These are phyloP conservation scores for Acipenser ruthenus DNA, from an alignment of 2,797 vertebrate genomes.

Conservation along the genomic window DNA sequence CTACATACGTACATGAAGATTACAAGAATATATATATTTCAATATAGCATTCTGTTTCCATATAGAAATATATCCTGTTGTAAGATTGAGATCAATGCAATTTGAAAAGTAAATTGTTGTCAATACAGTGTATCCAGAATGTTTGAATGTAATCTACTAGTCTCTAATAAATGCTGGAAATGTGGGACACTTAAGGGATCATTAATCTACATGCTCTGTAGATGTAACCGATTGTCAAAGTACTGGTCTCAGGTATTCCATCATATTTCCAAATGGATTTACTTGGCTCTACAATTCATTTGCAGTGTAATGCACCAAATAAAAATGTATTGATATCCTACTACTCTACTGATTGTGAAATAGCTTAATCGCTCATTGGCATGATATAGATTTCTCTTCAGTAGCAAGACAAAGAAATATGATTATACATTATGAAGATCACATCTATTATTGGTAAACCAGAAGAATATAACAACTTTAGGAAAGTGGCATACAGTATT, in stretches of 20 bases:
- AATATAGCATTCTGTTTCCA: conserved; percentile 8
- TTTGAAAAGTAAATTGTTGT: conserved; percentile 71
- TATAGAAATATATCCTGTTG: conserved; percentile 38
- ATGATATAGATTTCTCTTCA: conserved; percentile 48
- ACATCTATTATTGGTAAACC: neutral
- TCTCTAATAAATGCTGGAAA: conserved; percentile 55
- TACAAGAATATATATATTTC: too few species aligned
- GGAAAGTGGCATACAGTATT: neutral
- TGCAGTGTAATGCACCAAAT: conserved; percentile 60
- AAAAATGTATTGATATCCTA: conserved; percentile 49
- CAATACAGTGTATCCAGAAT: conserved; percentile 45
- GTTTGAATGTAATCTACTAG: conserved; percentile 50
- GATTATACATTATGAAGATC: conserved; percentile 30
- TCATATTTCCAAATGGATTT: conserved; percentile 65
- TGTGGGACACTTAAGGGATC: conserved; percentile 47
- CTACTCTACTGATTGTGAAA: conserved; percentile 68
- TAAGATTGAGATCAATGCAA: conserved; percentile 61
- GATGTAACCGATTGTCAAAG: conserved; percentile 71
- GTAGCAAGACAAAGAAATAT: conserved; percentile 3
- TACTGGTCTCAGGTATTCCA: conserved; percentile 59
- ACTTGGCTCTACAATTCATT: conserved; percentile 61
- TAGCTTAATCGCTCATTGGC: conserved; percentile 54
- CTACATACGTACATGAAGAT: too few species aligned
- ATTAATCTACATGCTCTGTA: conserved; percentile 78
- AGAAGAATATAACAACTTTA: neutral